A percentile compares a stretch with the other conserved stretches of the same genome.
phyloP scores from a whole-genome alignment of 2,797 vertebrate species.

The Orestias chungarensis region DNA sequence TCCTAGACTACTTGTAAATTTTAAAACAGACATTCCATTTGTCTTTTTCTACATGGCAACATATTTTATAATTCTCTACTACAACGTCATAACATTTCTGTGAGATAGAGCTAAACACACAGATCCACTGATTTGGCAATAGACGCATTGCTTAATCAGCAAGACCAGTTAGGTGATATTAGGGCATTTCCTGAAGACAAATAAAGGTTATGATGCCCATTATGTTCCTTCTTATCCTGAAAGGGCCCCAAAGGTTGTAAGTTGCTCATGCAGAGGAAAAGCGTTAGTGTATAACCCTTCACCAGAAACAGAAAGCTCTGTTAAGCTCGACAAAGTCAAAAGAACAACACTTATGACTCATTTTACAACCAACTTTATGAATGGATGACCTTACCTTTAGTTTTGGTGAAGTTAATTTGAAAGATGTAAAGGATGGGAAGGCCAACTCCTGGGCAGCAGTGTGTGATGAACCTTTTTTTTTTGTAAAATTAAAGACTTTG shows the following conservation, averaged over 20 bases:
- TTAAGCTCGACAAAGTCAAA: not conserved
- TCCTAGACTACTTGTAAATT: conserved; percentile 1
- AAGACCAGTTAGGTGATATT: conserved; percentile 32
- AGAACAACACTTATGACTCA: conserved; percentile 1
- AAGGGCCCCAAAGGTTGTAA: conserved; percentile 42
- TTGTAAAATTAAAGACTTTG: not conserved
- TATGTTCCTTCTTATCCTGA: conserved; percentile 24
- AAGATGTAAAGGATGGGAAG: conserved; percentile 9
- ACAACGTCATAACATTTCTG: not conserved
- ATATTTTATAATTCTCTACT: conserved; percentile 20
- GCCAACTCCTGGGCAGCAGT: not conserved
- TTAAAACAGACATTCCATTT: not conserved
- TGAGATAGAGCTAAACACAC: not conserved
- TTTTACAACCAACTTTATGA: conserved; percentile 13
- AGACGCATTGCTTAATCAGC: not conserved
- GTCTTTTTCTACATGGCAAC: not conserved
- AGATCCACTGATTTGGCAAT: conserved; percentile 48
- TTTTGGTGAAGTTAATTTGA: conserved; percentile 27
- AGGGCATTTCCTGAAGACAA: conserved; percentile 11
- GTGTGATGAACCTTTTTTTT: not conserved
- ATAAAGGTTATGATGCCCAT: conserved; percentile 24
- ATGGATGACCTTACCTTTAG: conserved; percentile 49
- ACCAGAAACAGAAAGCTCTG: conserved; percentile 41
- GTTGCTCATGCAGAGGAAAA: conserved; percentile 26
- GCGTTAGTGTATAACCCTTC: conserved; percentile 36